phyloP scores from a whole-genome alignment of 2,113 vertebrate genomes.

The Bos indicus region DNA sequence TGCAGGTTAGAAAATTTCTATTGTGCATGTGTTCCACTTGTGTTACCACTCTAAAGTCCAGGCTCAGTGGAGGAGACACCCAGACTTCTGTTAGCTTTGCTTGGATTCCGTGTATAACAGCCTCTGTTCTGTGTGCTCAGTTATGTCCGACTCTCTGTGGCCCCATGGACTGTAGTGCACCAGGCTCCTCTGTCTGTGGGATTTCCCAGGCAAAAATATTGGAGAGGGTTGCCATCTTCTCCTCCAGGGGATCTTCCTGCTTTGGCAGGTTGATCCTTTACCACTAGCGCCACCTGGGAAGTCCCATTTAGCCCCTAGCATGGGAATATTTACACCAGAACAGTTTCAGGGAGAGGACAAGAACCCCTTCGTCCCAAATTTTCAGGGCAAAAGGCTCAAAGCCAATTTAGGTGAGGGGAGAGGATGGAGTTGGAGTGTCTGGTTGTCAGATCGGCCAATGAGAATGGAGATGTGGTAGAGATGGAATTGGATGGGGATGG shows the following conservation, averaged over 20 bases:
- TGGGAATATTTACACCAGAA: neutral
- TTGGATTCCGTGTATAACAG: neutral
- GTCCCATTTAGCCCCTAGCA: neutral
- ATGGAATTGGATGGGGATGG: neutral
- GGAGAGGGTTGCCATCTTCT: neutral
- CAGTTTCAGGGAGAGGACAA: neutral
- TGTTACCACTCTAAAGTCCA: fast-evolving
- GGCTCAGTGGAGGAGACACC: neutral
- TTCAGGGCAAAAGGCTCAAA: neutral
- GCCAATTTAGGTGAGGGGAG: neutral
- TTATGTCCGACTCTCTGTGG: neutral
- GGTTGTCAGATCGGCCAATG: neutral
- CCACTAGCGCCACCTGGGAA: neutral
- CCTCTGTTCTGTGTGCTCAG: neutral
- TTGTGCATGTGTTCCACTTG: neutral
- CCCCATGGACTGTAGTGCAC: neutral
- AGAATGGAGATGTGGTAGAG: fast-evolving
- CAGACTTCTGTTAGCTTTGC: neutral
- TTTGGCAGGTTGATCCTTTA: neutral
- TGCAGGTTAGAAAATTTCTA: neutral
- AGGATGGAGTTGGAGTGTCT: too few relatives aligned
- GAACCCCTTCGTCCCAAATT: neutral
- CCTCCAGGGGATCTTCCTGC: neutral
- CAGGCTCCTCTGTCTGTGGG: neutral
- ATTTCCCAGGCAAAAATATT: neutral